Percentiles rank a stretch among this genome's conserved stretches.
phyloP scores from a whole-genome alignment of 2,113 vertebrate species.

The Leucoraja erinaceus region DNA sequence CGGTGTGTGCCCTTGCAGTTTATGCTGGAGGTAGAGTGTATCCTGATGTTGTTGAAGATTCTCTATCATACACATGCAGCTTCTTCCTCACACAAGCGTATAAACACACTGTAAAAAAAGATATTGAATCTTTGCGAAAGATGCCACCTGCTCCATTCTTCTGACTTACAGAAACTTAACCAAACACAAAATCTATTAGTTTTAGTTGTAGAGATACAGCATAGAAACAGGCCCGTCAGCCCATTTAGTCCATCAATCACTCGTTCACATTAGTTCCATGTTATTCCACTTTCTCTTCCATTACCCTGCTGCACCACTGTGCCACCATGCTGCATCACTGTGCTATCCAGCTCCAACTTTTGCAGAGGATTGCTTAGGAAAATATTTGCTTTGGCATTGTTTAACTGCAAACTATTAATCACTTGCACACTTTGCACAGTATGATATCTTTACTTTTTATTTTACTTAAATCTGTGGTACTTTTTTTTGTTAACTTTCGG shows the following conservation, averaged over 20 bases:
- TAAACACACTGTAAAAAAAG: slow-evolving; percentile 40
- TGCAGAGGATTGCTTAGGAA: not conserved
- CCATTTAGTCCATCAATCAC: no score
- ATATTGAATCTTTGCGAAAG: slow-evolving; percentile 46
- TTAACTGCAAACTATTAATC: not conserved
- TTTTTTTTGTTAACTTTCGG: not conserved
- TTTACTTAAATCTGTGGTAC: not conserved
- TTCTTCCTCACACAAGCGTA: no score
- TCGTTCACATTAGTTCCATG: no score
- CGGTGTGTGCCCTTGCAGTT: slow-evolving; percentile 45
- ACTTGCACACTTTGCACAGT: not conserved
- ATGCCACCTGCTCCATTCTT: slow-evolving; percentile 43
- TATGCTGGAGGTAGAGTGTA: slow-evolving; percentile 45
- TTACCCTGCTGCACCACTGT: no score
- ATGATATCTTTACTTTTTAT: not conserved
- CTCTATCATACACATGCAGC: not conserved
- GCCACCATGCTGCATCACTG: no score
- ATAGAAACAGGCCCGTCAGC: no score
- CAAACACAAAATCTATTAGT: slow-evolving; percentile 36
- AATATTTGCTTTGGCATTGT: slow-evolving; percentile 7
- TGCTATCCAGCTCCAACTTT: not conserved
- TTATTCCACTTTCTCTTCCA: no score
- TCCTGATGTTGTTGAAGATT: slow-evolving; percentile 42
- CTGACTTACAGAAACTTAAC: slow-evolving; percentile 46
- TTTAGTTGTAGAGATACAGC: no score